A percentile compares a stretch with the other conserved stretches of the same genome.
Conservation (phyloP, 2,888 invertebrate species). For the Carterocephalus palaemon region DNA sequence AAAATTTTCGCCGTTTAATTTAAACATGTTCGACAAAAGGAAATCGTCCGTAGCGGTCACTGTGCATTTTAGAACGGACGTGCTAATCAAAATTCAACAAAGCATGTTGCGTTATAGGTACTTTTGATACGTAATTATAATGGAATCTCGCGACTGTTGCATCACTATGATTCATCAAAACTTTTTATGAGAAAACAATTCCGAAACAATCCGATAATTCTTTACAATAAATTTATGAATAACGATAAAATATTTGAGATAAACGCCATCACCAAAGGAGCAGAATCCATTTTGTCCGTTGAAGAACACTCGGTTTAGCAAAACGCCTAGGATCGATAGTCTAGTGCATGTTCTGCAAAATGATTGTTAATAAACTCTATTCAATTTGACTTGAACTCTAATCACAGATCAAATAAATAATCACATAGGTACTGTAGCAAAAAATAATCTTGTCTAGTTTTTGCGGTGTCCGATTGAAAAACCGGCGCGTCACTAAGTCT, state of each 20-base stretch:
- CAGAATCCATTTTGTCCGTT: background rate
- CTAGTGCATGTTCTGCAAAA: constrained; percentile 5
- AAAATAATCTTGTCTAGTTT: constrained; percentile 13
- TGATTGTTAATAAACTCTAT: constrained; percentile 20
- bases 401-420: constrained; percentile 15
- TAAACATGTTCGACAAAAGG: constrained; percentile 39
- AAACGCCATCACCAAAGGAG: background rate
- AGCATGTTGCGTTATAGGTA: constrained; percentile 37
- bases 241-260: background rate
- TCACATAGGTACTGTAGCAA: constrained; percentile 10
- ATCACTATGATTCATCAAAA: constrained; percentile 46
- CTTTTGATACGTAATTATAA: constrained; percentile 44
- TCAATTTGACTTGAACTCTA: constrained; percentile 9
- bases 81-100: constrained; percentile 62
- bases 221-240: constrained; percentile 5
- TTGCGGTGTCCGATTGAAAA: constrained; percentile 41
- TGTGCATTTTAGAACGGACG: constrained; percentile 52
- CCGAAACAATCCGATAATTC: too few species aligned
- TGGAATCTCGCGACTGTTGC: constrained; percentile 50
- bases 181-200: constrained; percentile 5
- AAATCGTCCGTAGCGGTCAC: constrained; percentile 39
- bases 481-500: constrained; percentile 66
- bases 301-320: background rate
- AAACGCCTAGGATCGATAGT: constrained; percentile 21
- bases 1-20: constrained; percentile 35